Conservation (phyloP, 30 jellyfish, hydroid and myxozoan species). For the Phacellophora camtschatica region DNA sequence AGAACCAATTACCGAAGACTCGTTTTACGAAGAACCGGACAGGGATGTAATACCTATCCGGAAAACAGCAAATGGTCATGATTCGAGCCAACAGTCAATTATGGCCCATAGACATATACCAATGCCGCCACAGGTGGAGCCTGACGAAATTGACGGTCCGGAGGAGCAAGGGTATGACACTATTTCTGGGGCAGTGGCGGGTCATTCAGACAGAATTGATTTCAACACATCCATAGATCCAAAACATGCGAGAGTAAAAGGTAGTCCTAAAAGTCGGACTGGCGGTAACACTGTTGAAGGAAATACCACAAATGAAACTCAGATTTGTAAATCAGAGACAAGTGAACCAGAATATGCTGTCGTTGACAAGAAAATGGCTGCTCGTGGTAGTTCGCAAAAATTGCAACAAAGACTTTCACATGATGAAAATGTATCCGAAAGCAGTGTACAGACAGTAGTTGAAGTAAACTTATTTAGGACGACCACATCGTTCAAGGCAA, state of each 20-base stretch:
- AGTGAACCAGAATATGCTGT: background rate
- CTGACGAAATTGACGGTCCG: background rate
- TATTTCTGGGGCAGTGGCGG: background rate
- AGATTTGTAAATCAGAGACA: background rate
- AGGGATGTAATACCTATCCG: background rate
- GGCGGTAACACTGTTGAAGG: background rate
- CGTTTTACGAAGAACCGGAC: constrained; percentile 34
- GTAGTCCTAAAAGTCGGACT: background rate
- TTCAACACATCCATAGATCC: constrained; percentile 14
- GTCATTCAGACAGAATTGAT: background rate
- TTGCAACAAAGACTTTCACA: background rate
- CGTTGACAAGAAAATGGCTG: background rate
- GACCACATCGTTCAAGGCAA: background rate
- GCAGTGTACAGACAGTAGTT: background rate
- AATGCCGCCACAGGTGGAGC: constrained; percentile 17
- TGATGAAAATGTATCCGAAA: background rate
- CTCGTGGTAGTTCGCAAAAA: background rate
- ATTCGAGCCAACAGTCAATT: background rate
- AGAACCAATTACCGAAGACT: background rate
- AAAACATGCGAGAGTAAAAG: constrained; percentile 16
- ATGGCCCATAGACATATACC: constrained; percentile 16
- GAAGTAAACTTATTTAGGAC: background rate
- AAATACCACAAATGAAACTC: background rate
- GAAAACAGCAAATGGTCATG: background rate
- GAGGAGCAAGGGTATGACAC: constrained; percentile 1